Base-by-base conservation (phyloP, 2,113 vertebrate genomes). In the Protomyctophum bolini region DNA sequence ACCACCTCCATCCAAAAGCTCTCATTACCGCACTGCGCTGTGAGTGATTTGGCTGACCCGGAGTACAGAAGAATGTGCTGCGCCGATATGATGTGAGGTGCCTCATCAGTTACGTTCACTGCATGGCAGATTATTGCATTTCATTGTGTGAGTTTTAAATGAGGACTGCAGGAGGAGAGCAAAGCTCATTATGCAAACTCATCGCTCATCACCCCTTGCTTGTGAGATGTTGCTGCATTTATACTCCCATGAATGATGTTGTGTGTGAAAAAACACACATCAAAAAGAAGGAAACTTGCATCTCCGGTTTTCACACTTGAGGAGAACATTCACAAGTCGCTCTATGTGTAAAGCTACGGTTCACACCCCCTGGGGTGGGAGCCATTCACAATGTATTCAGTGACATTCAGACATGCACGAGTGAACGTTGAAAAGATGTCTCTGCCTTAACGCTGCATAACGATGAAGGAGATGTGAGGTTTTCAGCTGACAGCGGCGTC, bases 11-110 rank as follows among this genome's bases (percentile, higher is more conserved):
- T 64, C 61, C 63, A 56, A 6, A n/a, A 63, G 41, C 70, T 82
- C 82, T 66, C 76, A 28, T 74, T 63, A 14, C 46, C 28, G 62
- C 72, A 64, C 66, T 65, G 66, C 72, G 63, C 62, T 60, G 2
- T 50, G 71, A 79, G 71, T 77, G 46, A 10, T 61, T 79, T 66
- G 48, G 49, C 68, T 69, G 59, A 84, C 73, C 71, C 64, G 29
- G 28, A 50, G 49, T 14, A 54, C 14, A 63, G 47, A 63, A 58
- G 68, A 52, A 5, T n/a, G 21, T 63, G 33, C 28, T 14, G 72
- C 68, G 77, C 41, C 70, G 4, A 1, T 58, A 6, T 5, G 11
- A 70, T 52, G 58, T 66, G 68, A 79, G 62, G 73, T n/a, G 49
- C 49, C 62, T 64, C 15, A 29, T 64, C 62, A 64, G 51, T 64